Conservation (phyloP, 2,113 vertebrate species). For the Monopterus albus region DNA sequence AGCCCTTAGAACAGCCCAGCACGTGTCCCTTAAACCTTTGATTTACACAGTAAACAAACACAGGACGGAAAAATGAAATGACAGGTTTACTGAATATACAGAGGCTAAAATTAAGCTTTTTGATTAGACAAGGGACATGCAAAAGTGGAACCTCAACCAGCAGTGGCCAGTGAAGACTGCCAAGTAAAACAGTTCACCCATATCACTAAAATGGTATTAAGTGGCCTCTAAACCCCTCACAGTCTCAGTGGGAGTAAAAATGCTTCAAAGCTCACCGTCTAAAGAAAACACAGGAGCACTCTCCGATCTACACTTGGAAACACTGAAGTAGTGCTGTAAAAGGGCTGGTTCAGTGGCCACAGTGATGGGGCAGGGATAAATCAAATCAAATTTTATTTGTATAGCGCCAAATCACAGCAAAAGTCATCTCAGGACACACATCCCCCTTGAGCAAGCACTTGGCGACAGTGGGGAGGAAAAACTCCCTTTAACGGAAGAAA, state of each 20-base stretch:
- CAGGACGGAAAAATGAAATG: constrained; percentile 13
- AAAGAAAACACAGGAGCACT: constrained; percentile 30
- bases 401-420: too few species aligned
- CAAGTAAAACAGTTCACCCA: constrained; percentile 62
- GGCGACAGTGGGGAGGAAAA: too few species aligned
- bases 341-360: neutral
- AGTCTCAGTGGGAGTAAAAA: constrained; percentile 37
- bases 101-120: constrained; percentile 51
- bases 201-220: constrained; percentile 55
- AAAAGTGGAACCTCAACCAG: too few species aligned
- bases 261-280: constrained; percentile 26
- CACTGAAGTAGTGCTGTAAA: constrained; percentile 5
- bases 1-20: neutral
- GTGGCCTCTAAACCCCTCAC: constrained; percentile 42
- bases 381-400: too few species aligned
- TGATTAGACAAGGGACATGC: constrained; percentile 40
- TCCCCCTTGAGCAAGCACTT: too few species aligned
- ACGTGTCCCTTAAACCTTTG: neutral
- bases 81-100: constrained; percentile 33
- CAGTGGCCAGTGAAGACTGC: constrained; percentile 33
- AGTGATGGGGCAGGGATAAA: constrained; percentile 1
- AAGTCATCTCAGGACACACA: too few species aligned
- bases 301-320: constrained; percentile 6
- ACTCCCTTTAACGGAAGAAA: too few species aligned
- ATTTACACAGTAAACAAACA: constrained; percentile 44